Conservation (phyloP, 2,888 invertebrate species). For the Thymelicus sylvestris region DNA sequence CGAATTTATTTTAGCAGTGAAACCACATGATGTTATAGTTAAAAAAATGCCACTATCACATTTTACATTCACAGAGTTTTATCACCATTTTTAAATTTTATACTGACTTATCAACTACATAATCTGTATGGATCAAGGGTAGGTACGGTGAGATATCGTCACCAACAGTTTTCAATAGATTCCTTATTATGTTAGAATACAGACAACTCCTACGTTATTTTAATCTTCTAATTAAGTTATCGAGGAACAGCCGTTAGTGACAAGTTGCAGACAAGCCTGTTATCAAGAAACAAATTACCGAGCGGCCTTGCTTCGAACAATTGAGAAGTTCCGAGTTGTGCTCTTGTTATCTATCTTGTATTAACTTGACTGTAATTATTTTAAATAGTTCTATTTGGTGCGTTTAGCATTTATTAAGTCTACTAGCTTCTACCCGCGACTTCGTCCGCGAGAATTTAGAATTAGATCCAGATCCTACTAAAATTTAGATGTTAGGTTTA, state of each 20-base stretch:
- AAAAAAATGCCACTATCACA: too few relatives aligned
- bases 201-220: background rate
- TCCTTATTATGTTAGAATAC: background rate
- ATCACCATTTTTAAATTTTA: too few relatives aligned
- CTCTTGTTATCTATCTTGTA: slow-evolving; percentile 7
- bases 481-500: too few relatives aligned
- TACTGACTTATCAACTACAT: too few relatives aligned
- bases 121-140: too few relatives aligned
- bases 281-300: slow-evolving; percentile 12
- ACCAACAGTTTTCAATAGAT: background rate
- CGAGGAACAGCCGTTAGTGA: background rate
- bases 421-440: too few relatives aligned
- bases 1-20: too few relatives aligned
- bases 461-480: too few relatives aligned
- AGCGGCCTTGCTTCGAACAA: slow-evolving; percentile 8
- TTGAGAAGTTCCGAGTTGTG: slow-evolving; percentile 12
- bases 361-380: background rate
- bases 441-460: too few relatives aligned
- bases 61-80: too few relatives aligned
- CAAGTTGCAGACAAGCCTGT: slow-evolving; percentile 14
- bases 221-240: background rate
- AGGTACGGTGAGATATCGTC: too few relatives aligned
- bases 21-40: too few relatives aligned
- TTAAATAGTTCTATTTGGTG: background rate
- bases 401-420: background rate